phyloP scores from a whole-genome alignment of 92 coral and sea anemone genomes.

The Porites cylindrica region DNA sequence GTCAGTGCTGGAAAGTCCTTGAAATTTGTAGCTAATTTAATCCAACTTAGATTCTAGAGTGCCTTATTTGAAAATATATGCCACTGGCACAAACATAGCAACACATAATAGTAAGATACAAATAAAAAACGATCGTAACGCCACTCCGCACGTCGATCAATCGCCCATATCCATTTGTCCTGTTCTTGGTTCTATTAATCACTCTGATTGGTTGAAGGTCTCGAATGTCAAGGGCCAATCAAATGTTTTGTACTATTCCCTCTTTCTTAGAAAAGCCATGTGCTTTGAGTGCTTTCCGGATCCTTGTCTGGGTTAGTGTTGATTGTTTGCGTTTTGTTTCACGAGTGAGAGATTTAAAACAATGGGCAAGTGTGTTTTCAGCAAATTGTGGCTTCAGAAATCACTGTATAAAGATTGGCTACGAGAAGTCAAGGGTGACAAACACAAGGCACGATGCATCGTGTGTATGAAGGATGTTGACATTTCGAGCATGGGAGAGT shows the following conservation, averaged over 20 bases:
- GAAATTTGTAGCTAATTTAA: conserved; percentile 41
- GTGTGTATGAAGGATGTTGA: conserved; percentile 62
- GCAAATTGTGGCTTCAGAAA: conserved; percentile 66
- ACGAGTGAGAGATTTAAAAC: conserved; percentile 48
- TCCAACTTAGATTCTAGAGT: conserved; percentile 34
- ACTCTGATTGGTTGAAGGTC: conserved; percentile 32
- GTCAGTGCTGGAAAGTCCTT: conserved; percentile 52
- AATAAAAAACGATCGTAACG: background rate
- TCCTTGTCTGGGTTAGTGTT: conserved; percentile 15
- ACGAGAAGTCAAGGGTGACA: no score
- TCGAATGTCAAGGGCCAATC: conserved; percentile 33
- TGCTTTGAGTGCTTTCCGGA: conserved; percentile 33
- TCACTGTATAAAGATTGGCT: conserved; percentile 44
- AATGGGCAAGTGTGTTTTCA: conserved; percentile 66
- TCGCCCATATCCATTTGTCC: background rate
- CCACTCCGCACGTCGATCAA: background rate
- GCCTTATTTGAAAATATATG: conserved; percentile 42
- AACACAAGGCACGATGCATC: conserved; percentile 35
- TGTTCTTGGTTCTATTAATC: conserved; percentile 17
- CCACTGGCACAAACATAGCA: conserved; percentile 33
- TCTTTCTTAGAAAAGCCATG: conserved; percentile 40
- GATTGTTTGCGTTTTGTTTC: conserved; percentile 5
- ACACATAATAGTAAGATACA: background rate
- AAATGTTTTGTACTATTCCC: conserved; percentile 35
- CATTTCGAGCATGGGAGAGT: conserved; percentile 70